Percentiles rank a stretch among this genome's conserved stretches.
Conservation (phyloP, 1,140 invertebrate species). For the Watersipora subatra region DNA sequence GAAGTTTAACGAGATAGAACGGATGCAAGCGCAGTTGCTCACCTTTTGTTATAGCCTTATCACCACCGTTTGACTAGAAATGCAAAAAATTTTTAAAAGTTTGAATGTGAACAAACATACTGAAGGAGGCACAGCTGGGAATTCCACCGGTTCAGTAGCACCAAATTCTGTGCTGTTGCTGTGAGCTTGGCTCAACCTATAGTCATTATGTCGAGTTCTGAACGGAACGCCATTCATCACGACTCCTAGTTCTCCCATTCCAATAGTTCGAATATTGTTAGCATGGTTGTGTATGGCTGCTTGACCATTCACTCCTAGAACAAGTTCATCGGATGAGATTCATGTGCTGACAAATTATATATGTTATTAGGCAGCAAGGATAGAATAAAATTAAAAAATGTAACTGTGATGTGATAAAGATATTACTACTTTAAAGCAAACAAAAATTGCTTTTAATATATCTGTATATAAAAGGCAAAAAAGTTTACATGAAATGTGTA, state of each 20-base stretch:
- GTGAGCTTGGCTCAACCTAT: slow-evolving; percentile 3
- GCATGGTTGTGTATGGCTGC: slow-evolving; percentile 12
- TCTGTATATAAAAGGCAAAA: neutral
- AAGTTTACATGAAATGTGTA: neutral
- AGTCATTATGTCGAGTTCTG: slow-evolving; percentile 13
- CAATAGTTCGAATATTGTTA: slow-evolving; percentile 22
- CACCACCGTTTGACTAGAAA: too few species aligned
- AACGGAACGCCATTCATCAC: slow-evolving; percentile 13
- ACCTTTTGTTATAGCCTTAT: too few species aligned
- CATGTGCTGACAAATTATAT: neutral
- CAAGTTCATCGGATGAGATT: neutral
- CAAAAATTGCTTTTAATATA: neutral
- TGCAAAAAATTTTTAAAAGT: too few species aligned
- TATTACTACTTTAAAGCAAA: neutral
- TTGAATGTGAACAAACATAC: too few species aligned
- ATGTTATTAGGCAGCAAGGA: neutral
- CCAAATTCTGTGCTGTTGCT: neutral
- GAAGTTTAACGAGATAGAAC: too few species aligned
- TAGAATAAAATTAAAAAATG: neutral
- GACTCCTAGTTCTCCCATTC: slow-evolving; percentile 20
- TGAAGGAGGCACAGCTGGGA: slow-evolving; percentile 9
- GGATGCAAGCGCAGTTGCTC: too few species aligned
- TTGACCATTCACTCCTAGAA: neutral
- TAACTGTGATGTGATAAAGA: neutral
- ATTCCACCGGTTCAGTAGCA: slow-evolving; percentile 6